Evolutionary conservation across 2,797 vertebrate genomes (phyloP), one percentile per base, ranked within the genome.

Genomic region (Xenops minutus): DNA sequence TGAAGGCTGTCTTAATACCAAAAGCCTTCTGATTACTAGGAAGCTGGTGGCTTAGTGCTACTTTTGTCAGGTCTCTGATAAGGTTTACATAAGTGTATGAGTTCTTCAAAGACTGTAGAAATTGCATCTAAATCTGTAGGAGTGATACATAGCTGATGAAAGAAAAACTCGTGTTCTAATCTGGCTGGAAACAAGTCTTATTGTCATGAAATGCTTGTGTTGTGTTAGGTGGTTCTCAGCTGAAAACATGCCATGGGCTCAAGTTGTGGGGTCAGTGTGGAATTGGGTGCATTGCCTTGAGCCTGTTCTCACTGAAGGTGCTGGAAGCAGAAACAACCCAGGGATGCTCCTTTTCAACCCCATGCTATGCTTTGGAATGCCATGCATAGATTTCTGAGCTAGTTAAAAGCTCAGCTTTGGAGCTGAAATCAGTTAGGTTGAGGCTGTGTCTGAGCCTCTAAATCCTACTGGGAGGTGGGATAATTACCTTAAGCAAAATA

Each of bases 211-310:
- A 17, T 85, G 8, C 20, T 75, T 1, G 0, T 16, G 8, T 52
- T 78, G 34, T 19, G 9, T 49, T 84, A 34, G 6, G 4, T 64
- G 19, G 7, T 11, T 95, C 46, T 80, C 20, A 30, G 9, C 27
- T n/a, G 30, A 46, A 49, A 62, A 24, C 2, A 1, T 6, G 15
- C n/a, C n/a, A 0, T 44, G 29, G 23, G 14, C 37, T 75, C 41
- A 41, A 36, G n/a, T 72, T 68, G 16, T 68, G 62, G n/a, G 12
- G 9, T 72, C 7, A 82, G 23, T 0, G 0, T 10, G 23, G 18
- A 18, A 12, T 13, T 46, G n/a, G 39, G 30, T 82, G 30, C 30
- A 3, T 0, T 86, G 29, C 5, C 29, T 52, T 62, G 34, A 44
- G 11, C 30, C n/a, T 88, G 36, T 32, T 39, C 23, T 44, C 18